A percentile compares a stretch with the other conserved stretches of the same genome.
These are phyloP conservation scores for Ornithoptera alexandrae DNA, from an alignment of 2,888 invertebrate genomes.

Conservation along the genomic window DNA sequence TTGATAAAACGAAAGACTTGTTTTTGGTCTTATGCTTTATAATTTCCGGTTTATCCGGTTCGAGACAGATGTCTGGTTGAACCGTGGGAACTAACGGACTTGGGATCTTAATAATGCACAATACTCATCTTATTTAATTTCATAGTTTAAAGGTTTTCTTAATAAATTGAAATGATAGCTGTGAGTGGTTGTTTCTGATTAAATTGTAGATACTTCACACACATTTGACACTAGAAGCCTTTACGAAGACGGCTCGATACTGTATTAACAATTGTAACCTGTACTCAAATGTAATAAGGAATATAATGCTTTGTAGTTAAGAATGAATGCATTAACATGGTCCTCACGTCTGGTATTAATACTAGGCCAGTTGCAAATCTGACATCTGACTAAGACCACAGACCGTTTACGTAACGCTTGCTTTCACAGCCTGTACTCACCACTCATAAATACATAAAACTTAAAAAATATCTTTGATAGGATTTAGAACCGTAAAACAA, in stretches of 20 bases:
- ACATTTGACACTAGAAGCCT: constrained; percentile 5
- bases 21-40: constrained; percentile 37
- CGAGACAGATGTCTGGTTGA: constrained; percentile 56
- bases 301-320: constrained; percentile 8
- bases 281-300: not conserved
- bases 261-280: constrained; percentile 8
- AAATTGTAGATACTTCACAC: constrained; percentile 9
- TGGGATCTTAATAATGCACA: constrained; percentile 19
- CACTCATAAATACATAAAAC: constrained; percentile 14
- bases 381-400: constrained; percentile 34
- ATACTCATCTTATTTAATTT: constrained; percentile 16
- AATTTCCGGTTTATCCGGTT: constrained; percentile 74
- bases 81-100: constrained; percentile 70
- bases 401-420: constrained; percentile 52
- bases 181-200: constrained; percentile 23
- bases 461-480: constrained; percentile 16
- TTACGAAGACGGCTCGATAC: not conserved
- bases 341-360: constrained; percentile 34
- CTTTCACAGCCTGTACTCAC: constrained; percentile 47
- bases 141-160: constrained; percentile 4
- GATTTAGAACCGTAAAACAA: constrained; percentile 3
- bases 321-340: constrained; percentile 21
- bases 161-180: constrained; percentile 14
- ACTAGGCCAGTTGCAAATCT: constrained; percentile 32
- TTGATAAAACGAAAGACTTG: constrained; percentile 40